Conservation (phyloP, 1,140 invertebrate species). For the Drosophila nannoptera region DNA sequence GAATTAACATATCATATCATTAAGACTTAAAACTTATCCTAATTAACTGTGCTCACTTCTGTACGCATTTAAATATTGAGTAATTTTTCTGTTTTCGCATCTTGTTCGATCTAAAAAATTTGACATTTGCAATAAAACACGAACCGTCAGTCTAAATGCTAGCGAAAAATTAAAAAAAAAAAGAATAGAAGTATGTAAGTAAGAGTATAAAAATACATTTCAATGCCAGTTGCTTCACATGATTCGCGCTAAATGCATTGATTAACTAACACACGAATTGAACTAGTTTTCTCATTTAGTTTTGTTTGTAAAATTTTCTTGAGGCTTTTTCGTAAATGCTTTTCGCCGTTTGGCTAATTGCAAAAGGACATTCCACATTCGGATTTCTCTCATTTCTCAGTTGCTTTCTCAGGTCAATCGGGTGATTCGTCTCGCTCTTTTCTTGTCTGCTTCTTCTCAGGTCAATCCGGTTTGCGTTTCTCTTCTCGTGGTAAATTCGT, state of each 20-base stretch:
- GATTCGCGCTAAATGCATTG: slow-evolving; percentile 64
- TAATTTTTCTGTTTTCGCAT: slow-evolving; percentile 41
- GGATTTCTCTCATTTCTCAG: slow-evolving; percentile 11
- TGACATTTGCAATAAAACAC: slow-evolving; percentile 41
- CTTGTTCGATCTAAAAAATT: slow-evolving; percentile 20
- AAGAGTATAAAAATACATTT: slow-evolving; percentile 48
- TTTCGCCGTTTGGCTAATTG: slow-evolving; percentile 3
- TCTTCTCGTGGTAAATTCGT: slow-evolving; percentile 10
- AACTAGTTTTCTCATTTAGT: slow-evolving; percentile 29
- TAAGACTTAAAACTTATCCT: slow-evolving; percentile 58
- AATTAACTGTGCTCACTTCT: slow-evolving; percentile 55
- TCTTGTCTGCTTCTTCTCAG: too few species aligned
- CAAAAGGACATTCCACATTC: slow-evolving; percentile 4
- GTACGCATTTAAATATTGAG: slow-evolving; percentile 55
- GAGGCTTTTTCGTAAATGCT: slow-evolving; percentile 40
- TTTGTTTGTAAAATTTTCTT: slow-evolving; percentile 6
- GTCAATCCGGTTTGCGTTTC: too few species aligned
- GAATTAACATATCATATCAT: slow-evolving; percentile 58
- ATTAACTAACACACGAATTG: slow-evolving; percentile 59
- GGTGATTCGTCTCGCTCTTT: too few species aligned
- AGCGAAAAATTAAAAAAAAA: too few species aligned
- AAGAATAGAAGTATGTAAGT: slow-evolving; percentile 11
- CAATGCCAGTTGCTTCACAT: slow-evolving; percentile 17
- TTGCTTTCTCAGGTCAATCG: slow-evolving; percentile 9
- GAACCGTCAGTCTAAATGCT: slow-evolving; percentile 64